Evolutionary conservation across 64 coral and sea anemone species (phyloP).

Genomic region (Platygyra sinensis): DNA sequence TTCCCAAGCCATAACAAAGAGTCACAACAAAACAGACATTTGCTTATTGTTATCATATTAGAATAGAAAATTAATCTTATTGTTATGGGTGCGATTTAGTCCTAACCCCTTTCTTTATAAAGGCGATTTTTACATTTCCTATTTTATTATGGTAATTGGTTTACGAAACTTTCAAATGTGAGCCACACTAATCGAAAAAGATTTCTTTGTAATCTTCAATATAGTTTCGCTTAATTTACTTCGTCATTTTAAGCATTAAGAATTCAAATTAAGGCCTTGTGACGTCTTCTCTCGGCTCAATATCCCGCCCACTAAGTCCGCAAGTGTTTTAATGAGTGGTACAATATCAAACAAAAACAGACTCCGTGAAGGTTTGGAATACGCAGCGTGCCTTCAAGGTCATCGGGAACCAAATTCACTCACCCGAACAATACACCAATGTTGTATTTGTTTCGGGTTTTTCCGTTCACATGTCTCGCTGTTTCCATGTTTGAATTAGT

Average conservation of each 20-base stretch:
- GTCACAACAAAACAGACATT: neutral
- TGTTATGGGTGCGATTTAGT: neutral
- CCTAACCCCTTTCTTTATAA: neutral
- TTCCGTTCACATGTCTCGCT: neutral
- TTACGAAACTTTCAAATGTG: neutral
- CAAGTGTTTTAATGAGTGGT: too few relatives aligned
- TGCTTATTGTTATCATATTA: slow-evolving; percentile 14
- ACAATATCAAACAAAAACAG: too few relatives aligned
- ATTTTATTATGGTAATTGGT: slow-evolving; percentile 6
- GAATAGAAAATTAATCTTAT: neutral
- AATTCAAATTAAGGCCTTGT: too few relatives aligned
- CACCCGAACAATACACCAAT: neutral
- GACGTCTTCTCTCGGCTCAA: too few relatives aligned
- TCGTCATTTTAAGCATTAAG: too few relatives aligned
- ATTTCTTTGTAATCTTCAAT: neutral
- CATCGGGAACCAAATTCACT: neutral
- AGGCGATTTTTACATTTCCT: slow-evolving; percentile 18
- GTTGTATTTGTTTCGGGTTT: neutral
- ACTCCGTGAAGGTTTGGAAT: neutral
- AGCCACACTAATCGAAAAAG: neutral
- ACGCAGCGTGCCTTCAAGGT: neutral
- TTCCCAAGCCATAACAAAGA: neutral
- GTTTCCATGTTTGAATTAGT: neutral
- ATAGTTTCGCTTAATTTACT: neutral
- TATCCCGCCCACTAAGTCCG: too few relatives aligned